Base-by-base conservation (phyloP, 2,888 invertebrate species). In the Seira musarum region DNA sequence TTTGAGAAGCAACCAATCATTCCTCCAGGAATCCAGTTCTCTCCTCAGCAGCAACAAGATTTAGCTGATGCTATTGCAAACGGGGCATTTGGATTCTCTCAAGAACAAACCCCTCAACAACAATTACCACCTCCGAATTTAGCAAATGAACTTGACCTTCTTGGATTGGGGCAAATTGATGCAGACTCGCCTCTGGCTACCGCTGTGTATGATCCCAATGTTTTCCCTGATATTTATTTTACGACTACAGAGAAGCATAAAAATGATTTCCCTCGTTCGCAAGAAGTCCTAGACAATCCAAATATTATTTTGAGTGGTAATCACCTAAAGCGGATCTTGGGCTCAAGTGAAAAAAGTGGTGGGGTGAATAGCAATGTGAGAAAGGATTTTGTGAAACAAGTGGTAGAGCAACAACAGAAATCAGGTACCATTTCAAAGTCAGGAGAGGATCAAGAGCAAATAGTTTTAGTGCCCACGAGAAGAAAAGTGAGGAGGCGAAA, bases 191-290 rank as follows among this genome's bases (percentile, higher is more conserved):
- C 73, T n/a, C 25, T 72, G 3, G 82, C 84, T 17, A 83, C 83
- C 1, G 80, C 83, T 0, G 85, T 84, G 13, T 86, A 86, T 46
- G 86, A 86, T 69, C 82, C 85, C 0, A 85, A 86, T 68, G 64
- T 86, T 21, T 86, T 86, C 70, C 86, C 86, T 0, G 86, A 86
- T 60, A 86, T 86, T 81, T 86, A 86, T 66, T 86, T 86, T 57
- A 86, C 86, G 2, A 85, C 86, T 3, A 86, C 85, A 3, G 82
- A 82, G 10, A 83, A 82, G 49, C 81, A 82, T 19, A 66, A 78
- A 1, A 68, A 79, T 35, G 66, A 57, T 40, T 53, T 13, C 21
- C 22, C 17, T 5, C 69, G 17, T 30, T 81, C 75, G 13, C 64
- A 71, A 64, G 75, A 81, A 21, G 1, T 81, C 21, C 13, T 75